Conservation (phyloP, 2,888 invertebrate genomes). For the Tachina grossa region DNA sequence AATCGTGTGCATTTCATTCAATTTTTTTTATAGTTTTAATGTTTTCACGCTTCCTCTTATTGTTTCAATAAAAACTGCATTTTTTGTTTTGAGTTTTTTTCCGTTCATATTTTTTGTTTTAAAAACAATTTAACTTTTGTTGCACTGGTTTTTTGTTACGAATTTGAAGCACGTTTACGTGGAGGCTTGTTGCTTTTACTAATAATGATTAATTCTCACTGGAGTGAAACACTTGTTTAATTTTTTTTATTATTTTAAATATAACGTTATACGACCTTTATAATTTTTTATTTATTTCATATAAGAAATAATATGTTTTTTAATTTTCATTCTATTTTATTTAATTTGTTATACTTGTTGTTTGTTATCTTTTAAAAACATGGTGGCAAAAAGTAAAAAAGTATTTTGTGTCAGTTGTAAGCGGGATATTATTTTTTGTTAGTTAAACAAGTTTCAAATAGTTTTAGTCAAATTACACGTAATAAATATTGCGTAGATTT, state of each 20-base stretch:
- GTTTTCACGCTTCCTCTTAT: conserved; percentile 51
- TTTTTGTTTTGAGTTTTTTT: conserved; percentile 29
- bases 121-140: conserved; percentile 32
- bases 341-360: conserved; percentile 14
- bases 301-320: conserved; percentile 33
- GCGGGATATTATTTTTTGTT: conserved; percentile 8
- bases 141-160: conserved; percentile 11
- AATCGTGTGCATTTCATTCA: conserved; percentile 36
- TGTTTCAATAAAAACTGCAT: conserved; percentile 63
- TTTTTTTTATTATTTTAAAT: conserved; percentile 7
- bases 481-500: conserved; percentile 49
- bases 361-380: conserved; percentile 6
- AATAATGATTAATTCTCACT: conserved; percentile 58
- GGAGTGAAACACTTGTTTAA: conserved; percentile 30
- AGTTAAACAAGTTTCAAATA: conserved; percentile 35
- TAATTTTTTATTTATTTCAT: conserved; percentile 47
- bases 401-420: background rate
- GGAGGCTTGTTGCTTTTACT: conserved; percentile 44
- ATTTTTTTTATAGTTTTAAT: conserved; percentile 29
- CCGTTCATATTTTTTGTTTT: conserved; percentile 11
- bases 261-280: conserved; percentile 70
- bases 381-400: background rate
- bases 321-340: conserved; percentile 32
- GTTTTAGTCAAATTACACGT: conserved; percentile 73
- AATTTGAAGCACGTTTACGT: conserved; percentile 50